Conservation (phyloP, 2,888 invertebrate species). For the Macrosiphum euphorbiae region DNA sequence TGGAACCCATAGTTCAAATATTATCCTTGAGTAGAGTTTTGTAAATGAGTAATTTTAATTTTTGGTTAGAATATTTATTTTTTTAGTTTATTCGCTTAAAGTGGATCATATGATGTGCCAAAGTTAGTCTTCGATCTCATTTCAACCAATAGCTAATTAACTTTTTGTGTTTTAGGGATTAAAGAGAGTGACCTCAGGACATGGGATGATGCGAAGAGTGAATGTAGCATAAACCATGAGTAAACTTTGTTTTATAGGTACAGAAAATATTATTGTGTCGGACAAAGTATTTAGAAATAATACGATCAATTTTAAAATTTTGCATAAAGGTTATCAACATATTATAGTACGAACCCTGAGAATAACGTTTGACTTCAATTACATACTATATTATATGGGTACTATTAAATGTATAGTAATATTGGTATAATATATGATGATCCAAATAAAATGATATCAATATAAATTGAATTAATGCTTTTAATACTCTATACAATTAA, state of each 20-base stretch:
- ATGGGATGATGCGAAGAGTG: background rate
- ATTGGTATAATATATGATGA: background rate
- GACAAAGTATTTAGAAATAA: background rate
- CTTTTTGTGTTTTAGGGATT: background rate
- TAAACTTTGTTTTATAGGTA: background rate
- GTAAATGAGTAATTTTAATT: background rate
- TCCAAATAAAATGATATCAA: background rate
- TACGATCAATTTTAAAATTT: background rate
- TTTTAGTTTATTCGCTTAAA: background rate
- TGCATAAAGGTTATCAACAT: background rate
- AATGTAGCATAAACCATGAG: background rate
- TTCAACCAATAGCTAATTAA: background rate
- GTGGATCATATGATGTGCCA: background rate
- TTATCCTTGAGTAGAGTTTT: no score
- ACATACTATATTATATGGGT: background rate
- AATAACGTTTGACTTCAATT: background rate
- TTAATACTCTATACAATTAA: background rate
- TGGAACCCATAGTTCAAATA: no score
- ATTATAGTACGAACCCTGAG: background rate
- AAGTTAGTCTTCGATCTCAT: background rate
- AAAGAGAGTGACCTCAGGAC: background rate
- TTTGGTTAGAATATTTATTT: background rate
- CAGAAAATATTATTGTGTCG: background rate
- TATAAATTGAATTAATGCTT: background rate
- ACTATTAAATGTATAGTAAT: background rate